Percentiles rank a stretch among this genome's conserved stretches.
phyloP scores from a whole-genome alignment of 2,888 invertebrate genomes.

The Tridacna crocea region DNA sequence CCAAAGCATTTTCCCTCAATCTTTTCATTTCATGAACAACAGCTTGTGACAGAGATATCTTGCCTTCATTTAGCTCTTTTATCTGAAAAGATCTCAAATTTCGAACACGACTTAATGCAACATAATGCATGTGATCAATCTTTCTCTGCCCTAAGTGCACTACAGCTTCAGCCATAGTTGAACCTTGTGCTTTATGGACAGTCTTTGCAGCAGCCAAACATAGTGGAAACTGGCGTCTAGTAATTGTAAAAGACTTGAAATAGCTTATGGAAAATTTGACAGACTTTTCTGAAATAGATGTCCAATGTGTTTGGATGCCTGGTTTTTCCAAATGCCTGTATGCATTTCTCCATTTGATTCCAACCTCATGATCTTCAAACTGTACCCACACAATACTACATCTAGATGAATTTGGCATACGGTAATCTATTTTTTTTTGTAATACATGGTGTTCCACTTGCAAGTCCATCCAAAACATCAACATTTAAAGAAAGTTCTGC shows the following conservation, averaged over 20 bases:
- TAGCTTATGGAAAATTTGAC: not conserved
- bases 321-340: slow-evolving; percentile 28
- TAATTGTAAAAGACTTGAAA: slow-evolving; percentile 6
- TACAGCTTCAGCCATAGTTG: slow-evolving; percentile 6
- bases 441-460: slow-evolving; percentile 56
- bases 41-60: slow-evolving; percentile 26
- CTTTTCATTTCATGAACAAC: slow-evolving; percentile 51
- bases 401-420: slow-evolving; percentile 19
- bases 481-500: slow-evolving; percentile 48
- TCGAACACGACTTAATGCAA: slow-evolving; percentile 49
- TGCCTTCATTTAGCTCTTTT: slow-evolving; percentile 29
- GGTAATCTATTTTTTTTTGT: slow-evolving; percentile 41
- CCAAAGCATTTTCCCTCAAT: slow-evolving; percentile 2
- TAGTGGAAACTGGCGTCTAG: slow-evolving; percentile 14
- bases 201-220: slow-evolving; percentile 16
- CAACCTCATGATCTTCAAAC: slow-evolving; percentile 37
- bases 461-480: slow-evolving; percentile 52
- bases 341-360: slow-evolving; percentile 18
- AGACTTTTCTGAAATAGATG: slow-evolving; percentile 9
- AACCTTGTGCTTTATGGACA: slow-evolving; percentile 31
- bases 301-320: not conserved
- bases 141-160: slow-evolving; percentile 7
- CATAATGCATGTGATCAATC: slow-evolving; percentile 28
- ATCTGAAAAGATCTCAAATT: slow-evolving; percentile 38
- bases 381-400: slow-evolving; percentile 51